Evolutionary conservation across 2,113 vertebrate genomes (phyloP).

Genomic region (Otocyon megalotis): DNA sequence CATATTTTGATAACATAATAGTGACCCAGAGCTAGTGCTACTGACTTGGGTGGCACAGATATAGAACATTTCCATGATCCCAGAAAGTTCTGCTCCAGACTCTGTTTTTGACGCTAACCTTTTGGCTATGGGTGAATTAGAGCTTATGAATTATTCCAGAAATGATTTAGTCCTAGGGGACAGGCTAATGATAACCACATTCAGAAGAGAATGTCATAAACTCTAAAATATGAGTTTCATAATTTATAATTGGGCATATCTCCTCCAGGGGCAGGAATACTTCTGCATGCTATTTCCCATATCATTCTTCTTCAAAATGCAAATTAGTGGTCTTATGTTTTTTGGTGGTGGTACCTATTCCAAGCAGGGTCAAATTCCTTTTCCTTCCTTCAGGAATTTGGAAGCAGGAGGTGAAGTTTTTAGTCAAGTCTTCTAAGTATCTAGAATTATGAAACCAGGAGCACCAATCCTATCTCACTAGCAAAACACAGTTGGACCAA

Average conservation of each 20-base stretch:
- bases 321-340: background rate
- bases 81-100: background rate
- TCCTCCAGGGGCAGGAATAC: background rate
- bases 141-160: background rate
- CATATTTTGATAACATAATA: background rate
- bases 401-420: background rate
- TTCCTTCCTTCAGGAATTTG: background rate
- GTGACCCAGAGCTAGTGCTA: no score
- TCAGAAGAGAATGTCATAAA: background rate
- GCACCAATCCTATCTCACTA: background rate
- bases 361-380: background rate
- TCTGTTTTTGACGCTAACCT: slow-evolving; percentile 7
- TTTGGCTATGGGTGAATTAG: background rate
- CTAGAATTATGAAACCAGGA: background rate
- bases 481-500: background rate
- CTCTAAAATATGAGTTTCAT: background rate
- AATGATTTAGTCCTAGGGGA: background rate
- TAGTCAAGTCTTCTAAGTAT: background rate
- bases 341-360: background rate
- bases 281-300: background rate
- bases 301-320: background rate
- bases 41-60: background rate
- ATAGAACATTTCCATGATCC: background rate
- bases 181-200: background rate
- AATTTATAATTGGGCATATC: background rate